Evolutionary conservation across 2,888 invertebrate genomes (phyloP), one percentile per base, ranked within the genome.

Genomic region (Thera obeliscata): DNA sequence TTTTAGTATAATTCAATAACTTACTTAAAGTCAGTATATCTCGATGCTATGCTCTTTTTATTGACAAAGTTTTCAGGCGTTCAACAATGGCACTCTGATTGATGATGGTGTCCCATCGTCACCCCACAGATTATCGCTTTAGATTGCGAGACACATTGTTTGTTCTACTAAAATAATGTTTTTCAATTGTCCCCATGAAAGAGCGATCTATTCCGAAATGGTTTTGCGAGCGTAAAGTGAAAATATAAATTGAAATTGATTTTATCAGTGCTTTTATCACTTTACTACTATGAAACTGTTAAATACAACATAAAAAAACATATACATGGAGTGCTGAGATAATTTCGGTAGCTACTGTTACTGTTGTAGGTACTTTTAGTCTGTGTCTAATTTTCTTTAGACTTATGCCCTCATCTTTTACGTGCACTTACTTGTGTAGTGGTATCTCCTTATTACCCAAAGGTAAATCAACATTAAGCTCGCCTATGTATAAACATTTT

Each of bases 71-170:
- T 80, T 74, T 75, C 73, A 77, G 67, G 63, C 64, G 69, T 61
- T 65, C 67, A 56, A 73, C 74, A 66, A 68, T 66, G 74, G 70
- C 69, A 66, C 66, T 64, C 81, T 87, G 88, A 89, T 89, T 88
- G 87, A 89, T 88, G 86, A 81, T 78, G 73, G 73, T 70, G 79
- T 79, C 77, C 79, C 78, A 78, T 74, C 76, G 77, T 65, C 70
- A 63, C 66, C 80, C 76, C 78, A 69, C 76, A 77, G 87, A 86
- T 87, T 83, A 86, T 86, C 86, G 78, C 79, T 82, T 81, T 78
- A 86, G 86, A 87, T 86, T 83, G 81, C 72, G 77, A 74, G 82
- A 81, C 83, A 82, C 81, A 80, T 82, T 84, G 84, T 87, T 87
- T 85, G 84, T 81, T 78, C 78, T 72, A 76, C 81, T 76, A 78